Evolutionary conservation across 2,888 invertebrate genomes (phyloP), one percentile per base, ranked within the genome.

Genomic region (Brachylomia viminalis): DNA sequence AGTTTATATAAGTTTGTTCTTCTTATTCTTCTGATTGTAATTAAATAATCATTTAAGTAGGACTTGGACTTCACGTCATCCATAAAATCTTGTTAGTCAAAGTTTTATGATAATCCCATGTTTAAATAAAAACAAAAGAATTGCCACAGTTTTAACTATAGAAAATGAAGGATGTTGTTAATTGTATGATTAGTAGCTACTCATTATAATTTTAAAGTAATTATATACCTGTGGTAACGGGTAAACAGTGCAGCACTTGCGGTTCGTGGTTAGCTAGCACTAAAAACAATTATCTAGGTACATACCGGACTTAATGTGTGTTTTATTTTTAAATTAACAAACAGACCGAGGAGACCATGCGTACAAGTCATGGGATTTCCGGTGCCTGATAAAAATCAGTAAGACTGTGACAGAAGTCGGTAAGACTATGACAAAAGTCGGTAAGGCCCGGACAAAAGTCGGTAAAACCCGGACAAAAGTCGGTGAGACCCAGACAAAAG

Each of bases 111-210:
- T 27, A 65, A 62, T 62, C 15, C 13, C 52, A 65, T 56, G 33
- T 15, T 45, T 47, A 42, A 77, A 42, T 42, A 23, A 58, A 67
- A 69, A 38, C 58, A 79, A 68, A 65, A 42, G 13, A 65, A 78
- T 72, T 38, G 30, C 42, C 3, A 11, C 23, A 10, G 5, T 5
- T 33, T 17, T n/a, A 47, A 68, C 49, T 54, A 42, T 64, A n/a
- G 33, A 17, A 15, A 17, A 33, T 33, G 30, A 4, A 27, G 65
- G 65, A 79, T 65, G 52, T 69, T 54, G 27, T 56, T 56, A 59
- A 69, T 73, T 76, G 49, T 17, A 23, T 15, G 17, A 42, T 1
- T 15, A 33, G 7, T n/a, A 45, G 7, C 30, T 4, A 42, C 7
- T 66, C 33, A n/a, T 66, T 62, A 54, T 61, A 54, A 47, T 38